A percentile compares a stretch with the other conserved stretches of the same genome.
phyloP scores from a whole-genome alignment of 1,140 invertebrate species.

The Atta texana region DNA sequence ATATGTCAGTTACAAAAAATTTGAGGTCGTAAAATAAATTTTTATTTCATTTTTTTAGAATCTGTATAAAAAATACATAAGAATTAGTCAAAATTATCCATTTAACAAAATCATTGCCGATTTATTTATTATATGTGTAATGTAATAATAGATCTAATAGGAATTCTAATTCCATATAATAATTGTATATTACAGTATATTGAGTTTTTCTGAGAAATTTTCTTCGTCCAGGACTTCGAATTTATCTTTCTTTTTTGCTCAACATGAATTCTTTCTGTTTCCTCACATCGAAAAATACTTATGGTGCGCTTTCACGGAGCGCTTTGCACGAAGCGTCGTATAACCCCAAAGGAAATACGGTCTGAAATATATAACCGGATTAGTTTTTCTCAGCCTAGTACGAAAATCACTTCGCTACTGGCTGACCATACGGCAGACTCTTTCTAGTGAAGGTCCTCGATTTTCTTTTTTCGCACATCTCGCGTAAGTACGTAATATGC shows the following conservation, averaged over 20 bases:
- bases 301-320: conserved; percentile 9
- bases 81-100: too few species aligned
- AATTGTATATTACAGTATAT: neutral
- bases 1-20: too few species aligned
- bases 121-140: neutral
- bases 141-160: neutral
- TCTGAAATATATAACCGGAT: conserved; percentile 56
- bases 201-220: neutral
- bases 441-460: neutral
- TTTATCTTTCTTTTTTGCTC: neutral
- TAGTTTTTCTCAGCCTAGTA: conserved; percentile 38
- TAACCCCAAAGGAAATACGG: conserved; percentile 11
- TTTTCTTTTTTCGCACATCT: neutral
- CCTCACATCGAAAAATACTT: conserved; percentile 53
- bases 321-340: neutral
- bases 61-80: too few species aligned
- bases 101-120: neutral
- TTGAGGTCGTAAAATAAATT: too few species aligned
- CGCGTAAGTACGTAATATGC: neutral
- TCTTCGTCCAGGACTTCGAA: neutral
- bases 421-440: neutral
- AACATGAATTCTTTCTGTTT: neutral
- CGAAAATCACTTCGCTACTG: conserved; percentile 45
- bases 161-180: neutral
- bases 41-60: too few species aligned